Evolutionary conservation across 2,113 vertebrate genomes (phyloP).

Genomic region (Siphamia tubifer): DNA sequence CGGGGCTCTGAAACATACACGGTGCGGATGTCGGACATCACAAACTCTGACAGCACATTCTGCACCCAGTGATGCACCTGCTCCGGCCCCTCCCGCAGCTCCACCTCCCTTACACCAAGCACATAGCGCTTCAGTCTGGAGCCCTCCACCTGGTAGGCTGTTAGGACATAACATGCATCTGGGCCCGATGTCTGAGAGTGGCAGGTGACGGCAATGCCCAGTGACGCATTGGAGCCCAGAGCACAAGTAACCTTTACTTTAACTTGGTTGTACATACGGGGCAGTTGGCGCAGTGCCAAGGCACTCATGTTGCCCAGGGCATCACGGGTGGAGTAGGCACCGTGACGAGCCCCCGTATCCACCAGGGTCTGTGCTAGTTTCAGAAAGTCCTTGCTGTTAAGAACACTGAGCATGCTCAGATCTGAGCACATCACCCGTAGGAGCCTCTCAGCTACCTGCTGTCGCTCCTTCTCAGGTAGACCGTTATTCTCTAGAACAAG

Average conservation of each 20-base stretch:
- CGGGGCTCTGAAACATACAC: constrained; percentile 93
- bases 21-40: constrained; percentile 96
- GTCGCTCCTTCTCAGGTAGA: constrained; percentile 95
- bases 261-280: constrained; percentile 99
- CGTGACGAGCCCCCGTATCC: constrained; percentile 94
- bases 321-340: constrained; percentile 93
- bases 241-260: constrained; percentile 99
- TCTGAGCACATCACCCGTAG: constrained; percentile 95
- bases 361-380: constrained; percentile 96
- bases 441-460: constrained; percentile 94
- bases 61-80: constrained; percentile 97
- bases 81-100: constrained; percentile 89
- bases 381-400: constrained; percentile 95
- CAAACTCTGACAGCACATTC: constrained; percentile 97
- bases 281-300: constrained; percentile 92
- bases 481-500: constrained; percentile 81
- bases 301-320: constrained; percentile 95
- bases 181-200: constrained; percentile 91
- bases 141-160: constrained; percentile 94
- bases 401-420: constrained; percentile 88
- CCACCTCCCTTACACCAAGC: constrained; percentile 89
- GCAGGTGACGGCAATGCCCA: constrained; percentile 95
- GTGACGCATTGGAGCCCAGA: constrained; percentile 91
- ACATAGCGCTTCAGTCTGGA: constrained; percentile 93
- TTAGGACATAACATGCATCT: constrained; percentile 92